Conservation (phyloP, 2,797 vertebrate species). For the Parotocinclus haroldoi region DNA sequence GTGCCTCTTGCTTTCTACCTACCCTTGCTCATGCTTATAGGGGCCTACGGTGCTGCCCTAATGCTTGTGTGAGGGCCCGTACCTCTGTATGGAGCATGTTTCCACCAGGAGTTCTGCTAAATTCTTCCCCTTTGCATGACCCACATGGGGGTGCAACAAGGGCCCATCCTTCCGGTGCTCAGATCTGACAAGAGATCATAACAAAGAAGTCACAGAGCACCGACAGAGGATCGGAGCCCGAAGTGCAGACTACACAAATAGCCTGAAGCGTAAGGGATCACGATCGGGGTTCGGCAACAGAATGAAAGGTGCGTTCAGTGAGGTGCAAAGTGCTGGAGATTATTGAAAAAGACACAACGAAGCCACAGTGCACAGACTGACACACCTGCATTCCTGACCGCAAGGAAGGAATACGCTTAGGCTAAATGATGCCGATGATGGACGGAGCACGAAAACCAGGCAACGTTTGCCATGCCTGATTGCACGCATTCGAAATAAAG, state of each 20-base stretch:
- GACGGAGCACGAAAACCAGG: constrained; percentile 2
- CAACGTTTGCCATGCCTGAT: neutral
- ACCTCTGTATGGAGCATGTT: constrained; percentile 11
- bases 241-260: constrained; percentile 40
- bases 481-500: neutral
- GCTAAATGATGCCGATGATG: constrained; percentile 16
- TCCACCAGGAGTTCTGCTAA: constrained; percentile 50
- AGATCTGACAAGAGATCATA: constrained; percentile 41
- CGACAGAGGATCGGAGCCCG: constrained; percentile 10
- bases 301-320: constrained; percentile 10
- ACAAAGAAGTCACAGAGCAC: constrained; percentile 25
- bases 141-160: constrained; percentile 37
- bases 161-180: constrained; percentile 38
- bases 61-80: constrained; percentile 39
- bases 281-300: constrained; percentile 2
- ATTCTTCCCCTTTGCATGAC: constrained; percentile 46
- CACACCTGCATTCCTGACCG: constrained; percentile 34
- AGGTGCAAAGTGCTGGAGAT: constrained; percentile 15
- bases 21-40: constrained; percentile 3
- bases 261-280: constrained; percentile 15
- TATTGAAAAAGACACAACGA: constrained; percentile 1
- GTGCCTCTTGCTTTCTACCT: neutral
- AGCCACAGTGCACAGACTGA: constrained; percentile 16
- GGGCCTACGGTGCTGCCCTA: constrained; percentile 23
- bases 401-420: constrained; percentile 8